These are phyloP conservation scores for Hyposoter didymator DNA, from an alignment of 2,888 invertebrate species.

Conservation along the genomic window DNA sequence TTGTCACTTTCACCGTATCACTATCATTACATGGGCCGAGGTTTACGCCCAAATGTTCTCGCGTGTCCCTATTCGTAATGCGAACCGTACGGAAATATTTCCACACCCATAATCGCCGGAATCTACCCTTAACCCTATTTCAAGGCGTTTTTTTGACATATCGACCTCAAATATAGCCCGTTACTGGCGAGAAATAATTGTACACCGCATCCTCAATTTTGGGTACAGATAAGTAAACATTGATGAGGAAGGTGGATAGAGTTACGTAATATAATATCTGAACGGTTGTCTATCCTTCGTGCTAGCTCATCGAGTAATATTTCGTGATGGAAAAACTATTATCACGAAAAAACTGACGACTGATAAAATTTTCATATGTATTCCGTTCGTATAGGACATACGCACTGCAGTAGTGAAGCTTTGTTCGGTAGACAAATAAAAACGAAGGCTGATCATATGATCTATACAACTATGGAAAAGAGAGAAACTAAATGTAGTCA, in stretches of 20 bases:
- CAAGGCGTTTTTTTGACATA: not conserved
- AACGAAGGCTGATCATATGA: not conserved
- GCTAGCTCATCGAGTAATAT: not conserved
- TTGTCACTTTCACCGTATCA: constrained; percentile 11
- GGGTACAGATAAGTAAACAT: not conserved
- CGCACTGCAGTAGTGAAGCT: constrained; percentile 8
- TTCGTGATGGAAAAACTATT: not conserved
- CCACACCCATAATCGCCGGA: constrained; percentile 19
- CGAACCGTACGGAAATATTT: constrained; percentile 13
- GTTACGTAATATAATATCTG: not conserved
- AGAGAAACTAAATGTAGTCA: constrained; percentile 24
- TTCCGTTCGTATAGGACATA: constrained; percentile 7
- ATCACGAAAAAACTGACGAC: not conserved
- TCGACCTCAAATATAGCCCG: not conserved
- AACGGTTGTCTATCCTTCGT: not conserved
- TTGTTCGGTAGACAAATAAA: constrained; percentile 18
- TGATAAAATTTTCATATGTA: not conserved
- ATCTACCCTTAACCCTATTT: constrained; percentile 17
- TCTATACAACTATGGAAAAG: constrained; percentile 1
- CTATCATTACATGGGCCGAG: constrained; percentile 16
- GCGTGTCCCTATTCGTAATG: constrained; percentile 32
- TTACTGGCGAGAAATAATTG: constrained; percentile 20
- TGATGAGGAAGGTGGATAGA: not conserved
- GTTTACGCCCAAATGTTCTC: constrained; percentile 36
- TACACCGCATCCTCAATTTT: not conserved